Evolutionary conservation across 1,140 invertebrate genomes (phyloP), one percentile per base, ranked within the genome.

Genomic region (Subanguina moxae): DNA sequence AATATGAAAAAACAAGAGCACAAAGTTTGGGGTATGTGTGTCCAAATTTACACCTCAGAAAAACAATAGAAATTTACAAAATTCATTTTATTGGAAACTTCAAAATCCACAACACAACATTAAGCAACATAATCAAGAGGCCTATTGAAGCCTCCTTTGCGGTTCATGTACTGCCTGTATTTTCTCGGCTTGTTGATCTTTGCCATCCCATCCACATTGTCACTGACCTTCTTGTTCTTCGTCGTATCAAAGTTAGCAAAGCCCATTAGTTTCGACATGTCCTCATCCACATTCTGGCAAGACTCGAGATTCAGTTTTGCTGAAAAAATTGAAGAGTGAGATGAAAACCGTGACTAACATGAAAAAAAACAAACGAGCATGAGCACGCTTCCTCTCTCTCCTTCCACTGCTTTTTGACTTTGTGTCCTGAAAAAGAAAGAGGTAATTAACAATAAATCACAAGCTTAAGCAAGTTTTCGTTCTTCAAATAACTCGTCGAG

Each of bases 161-260:
- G 88, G 84, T 98, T 98, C 95, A 98, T 98, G 80, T 98, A 98
- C 85, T 98, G 95, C 67, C 94, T 84, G 75, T 97, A 97, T 85
- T 95, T 93, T 78, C 94, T 86, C 86, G 96, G 96, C 59, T 95
- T 87, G 64, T 94, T 92, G 63, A 97, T 90, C 84, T 97, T 94
- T 68, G 95, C 92, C 27, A 89, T 90, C 23, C 91, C 92, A 28
- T 89, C 88, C 80, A 94, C 91, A 83, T 96, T 97, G 0, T 91
- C 92, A 13, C 91, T 88, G 0, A 97, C 92, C 85, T 94, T 92
- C 83, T 95, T 88, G 28, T 86, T 86, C 83, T 97, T 97, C 0
- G 94, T 96, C 0, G 90, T 89, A 81, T 94, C 90, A 85, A 98
- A 98, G 57, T 87, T 89, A 83, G 90, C 90, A 84, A 97, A 97